Conservation (phyloP, 2,797 vertebrate species). For the Sebastes steindachneri region DNA sequence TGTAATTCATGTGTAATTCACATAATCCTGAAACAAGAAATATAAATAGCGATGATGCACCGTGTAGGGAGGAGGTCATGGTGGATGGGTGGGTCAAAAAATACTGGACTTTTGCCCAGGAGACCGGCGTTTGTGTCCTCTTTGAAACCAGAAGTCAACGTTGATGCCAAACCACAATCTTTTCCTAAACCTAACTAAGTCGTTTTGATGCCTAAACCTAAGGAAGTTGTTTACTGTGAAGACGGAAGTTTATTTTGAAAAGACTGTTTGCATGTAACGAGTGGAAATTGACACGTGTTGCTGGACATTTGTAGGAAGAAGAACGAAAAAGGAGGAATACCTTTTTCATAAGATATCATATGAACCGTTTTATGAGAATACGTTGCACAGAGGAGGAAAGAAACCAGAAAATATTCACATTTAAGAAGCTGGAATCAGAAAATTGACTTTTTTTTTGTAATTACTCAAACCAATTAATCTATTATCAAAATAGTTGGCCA, state of each 20-base stretch:
- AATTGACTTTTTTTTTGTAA: too few species aligned
- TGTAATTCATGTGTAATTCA: too few species aligned
- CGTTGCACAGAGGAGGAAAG: too few species aligned
- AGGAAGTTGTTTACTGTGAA: background rate
- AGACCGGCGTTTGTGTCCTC: background rate
- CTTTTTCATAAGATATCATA: background rate
- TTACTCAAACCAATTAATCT: too few species aligned
- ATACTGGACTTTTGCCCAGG: background rate
- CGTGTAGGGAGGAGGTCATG: background rate
- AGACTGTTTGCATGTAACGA: background rate
- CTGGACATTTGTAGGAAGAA: background rate
- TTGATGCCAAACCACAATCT: background rate
- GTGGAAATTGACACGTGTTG: background rate
- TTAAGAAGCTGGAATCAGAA: too few species aligned
- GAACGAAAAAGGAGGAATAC: background rate
- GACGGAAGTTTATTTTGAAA: background rate
- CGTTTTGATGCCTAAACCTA: background rate
- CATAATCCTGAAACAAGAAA: too few species aligned
- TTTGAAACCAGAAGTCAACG: too few species aligned
- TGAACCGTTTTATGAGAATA: too few species aligned
- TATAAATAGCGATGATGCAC: too few species aligned
- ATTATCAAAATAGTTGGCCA: too few species aligned
- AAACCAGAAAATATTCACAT: too few species aligned
- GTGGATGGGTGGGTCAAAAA: background rate
- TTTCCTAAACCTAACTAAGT: background rate